phyloP scores from a whole-genome alignment of 2,888 invertebrate genomes.

The Rhaphigaster nebulosa region DNA sequence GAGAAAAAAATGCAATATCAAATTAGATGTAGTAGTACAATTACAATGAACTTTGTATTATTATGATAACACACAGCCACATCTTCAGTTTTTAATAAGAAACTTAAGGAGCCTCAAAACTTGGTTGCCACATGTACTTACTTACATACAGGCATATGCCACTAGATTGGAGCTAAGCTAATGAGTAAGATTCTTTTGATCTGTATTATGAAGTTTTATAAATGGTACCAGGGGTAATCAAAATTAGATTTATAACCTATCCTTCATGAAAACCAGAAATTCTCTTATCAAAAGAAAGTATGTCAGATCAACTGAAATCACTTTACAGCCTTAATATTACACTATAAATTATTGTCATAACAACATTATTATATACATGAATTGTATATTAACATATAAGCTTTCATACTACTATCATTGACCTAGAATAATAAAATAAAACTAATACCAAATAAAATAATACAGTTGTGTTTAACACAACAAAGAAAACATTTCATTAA shows the following conservation, averaged over 20 bases:
- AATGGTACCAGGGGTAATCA: neutral
- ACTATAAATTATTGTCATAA: neutral
- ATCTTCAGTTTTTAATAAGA: too few species aligned
- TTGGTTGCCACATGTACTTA: too few species aligned
- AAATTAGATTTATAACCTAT: neutral
- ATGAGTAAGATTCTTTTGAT: too few species aligned
- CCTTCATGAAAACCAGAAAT: neutral
- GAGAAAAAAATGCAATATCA: too few species aligned
- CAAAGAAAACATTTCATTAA: neutral
- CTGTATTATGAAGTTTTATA: neutral
- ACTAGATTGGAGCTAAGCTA: too few species aligned
- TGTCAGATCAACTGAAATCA: neutral
- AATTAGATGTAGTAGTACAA: too few species aligned
- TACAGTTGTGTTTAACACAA: neutral
- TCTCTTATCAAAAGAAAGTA: neutral
- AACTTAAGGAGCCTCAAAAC: too few species aligned
- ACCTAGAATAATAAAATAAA: neutral
- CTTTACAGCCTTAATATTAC: slow-evolving; percentile 1
- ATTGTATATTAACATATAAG: neutral
- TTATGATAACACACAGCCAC: too few species aligned
- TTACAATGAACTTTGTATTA: too few species aligned
- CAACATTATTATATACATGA: neutral
- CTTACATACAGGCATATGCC: too few species aligned
- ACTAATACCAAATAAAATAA: slow-evolving; percentile 24
- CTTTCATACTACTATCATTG: neutral